These are phyloP conservation scores for Piscicola geometra DNA, from an alignment of 2,888 invertebrate genomes.

Conservation along the genomic window DNA sequence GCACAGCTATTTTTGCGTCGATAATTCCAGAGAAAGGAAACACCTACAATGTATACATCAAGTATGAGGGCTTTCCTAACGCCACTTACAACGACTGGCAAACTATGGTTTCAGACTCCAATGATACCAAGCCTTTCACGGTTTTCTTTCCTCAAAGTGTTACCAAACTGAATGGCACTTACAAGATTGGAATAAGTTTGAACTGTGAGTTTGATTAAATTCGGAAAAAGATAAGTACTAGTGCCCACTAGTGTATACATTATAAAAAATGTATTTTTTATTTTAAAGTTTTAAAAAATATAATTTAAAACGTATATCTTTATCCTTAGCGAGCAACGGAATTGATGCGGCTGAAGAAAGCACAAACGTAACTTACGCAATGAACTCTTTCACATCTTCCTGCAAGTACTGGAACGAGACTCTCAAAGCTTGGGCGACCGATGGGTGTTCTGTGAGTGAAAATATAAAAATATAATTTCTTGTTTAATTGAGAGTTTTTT, in stretches of 20 bases:
- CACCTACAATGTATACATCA: conserved; percentile 45
- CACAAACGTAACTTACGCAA: conserved; percentile 48
- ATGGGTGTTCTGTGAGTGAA: conserved; percentile 33
- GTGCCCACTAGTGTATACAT: no score
- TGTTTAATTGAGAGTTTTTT: not conserved
- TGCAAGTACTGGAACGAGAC: conserved; percentile 52
- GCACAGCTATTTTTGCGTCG: conserved; percentile 49
- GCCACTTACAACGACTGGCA: conserved; percentile 49
- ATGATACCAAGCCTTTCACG: conserved; percentile 46
- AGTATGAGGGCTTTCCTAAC: conserved; percentile 49
- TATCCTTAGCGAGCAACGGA: not conserved
- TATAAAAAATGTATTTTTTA: no score
- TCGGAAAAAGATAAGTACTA: no score
- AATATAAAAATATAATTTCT: not conserved
- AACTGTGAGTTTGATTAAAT: conserved; percentile 45
- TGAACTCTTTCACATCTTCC: conserved; percentile 48
- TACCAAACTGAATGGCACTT: conserved; percentile 50
- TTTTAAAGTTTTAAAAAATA: no score
- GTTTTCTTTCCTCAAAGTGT: conserved; percentile 47
- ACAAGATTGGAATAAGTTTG: conserved; percentile 50
- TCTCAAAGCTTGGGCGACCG: conserved; percentile 48
- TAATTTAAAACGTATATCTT: not conserved
- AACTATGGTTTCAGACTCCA: conserved; percentile 46
- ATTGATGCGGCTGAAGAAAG: not conserved
- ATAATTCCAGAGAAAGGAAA: conserved; percentile 44